These are phyloP conservation scores for Rhadina sibilatrix DNA, from an alignment of 2,113 vertebrate genomes.

Conservation along the genomic window DNA sequence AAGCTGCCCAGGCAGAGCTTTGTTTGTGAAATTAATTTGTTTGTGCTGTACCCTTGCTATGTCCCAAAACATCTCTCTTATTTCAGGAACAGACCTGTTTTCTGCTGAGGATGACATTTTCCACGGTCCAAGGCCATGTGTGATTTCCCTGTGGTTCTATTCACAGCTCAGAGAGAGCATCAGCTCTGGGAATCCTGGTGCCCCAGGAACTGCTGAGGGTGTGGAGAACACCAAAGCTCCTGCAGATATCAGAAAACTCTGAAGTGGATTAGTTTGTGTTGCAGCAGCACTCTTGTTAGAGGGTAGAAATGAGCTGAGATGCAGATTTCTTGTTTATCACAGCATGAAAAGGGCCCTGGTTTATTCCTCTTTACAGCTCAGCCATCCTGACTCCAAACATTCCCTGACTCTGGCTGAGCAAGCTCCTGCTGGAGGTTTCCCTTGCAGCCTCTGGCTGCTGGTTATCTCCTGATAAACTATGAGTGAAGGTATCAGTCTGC, in stretches of 20 bases:
- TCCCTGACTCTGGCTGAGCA: too few relatives aligned
- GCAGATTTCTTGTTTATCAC: too few relatives aligned
- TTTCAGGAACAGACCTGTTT: not conserved
- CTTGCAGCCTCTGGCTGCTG: too few relatives aligned
- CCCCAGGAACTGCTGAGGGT: not conserved
- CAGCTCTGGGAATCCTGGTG: not conserved
- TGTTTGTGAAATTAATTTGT: not conserved
- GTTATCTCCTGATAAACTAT: too few relatives aligned
- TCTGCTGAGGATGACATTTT: not conserved
- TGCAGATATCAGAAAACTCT: not conserved
- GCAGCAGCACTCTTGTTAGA: not conserved
- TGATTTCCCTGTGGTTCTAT: not conserved
- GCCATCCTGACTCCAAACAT: too few relatives aligned
- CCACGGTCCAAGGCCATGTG: accelerated
- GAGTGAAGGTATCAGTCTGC: too few relatives aligned
- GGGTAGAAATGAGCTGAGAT: too few relatives aligned
- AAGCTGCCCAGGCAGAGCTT: not conserved
- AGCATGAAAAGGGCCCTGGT: too few relatives aligned
- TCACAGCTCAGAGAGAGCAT: not conserved
- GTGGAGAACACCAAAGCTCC: not conserved
- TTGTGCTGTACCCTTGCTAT: not conserved
- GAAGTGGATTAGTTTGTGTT: not conserved
- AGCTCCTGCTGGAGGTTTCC: too few relatives aligned
- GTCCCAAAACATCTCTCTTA: not conserved
- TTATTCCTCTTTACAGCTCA: too few relatives aligned